These are phyloP conservation scores for Escarpia spicata DNA, from an alignment of 2,888 invertebrate species.

Conservation along the genomic window DNA sequence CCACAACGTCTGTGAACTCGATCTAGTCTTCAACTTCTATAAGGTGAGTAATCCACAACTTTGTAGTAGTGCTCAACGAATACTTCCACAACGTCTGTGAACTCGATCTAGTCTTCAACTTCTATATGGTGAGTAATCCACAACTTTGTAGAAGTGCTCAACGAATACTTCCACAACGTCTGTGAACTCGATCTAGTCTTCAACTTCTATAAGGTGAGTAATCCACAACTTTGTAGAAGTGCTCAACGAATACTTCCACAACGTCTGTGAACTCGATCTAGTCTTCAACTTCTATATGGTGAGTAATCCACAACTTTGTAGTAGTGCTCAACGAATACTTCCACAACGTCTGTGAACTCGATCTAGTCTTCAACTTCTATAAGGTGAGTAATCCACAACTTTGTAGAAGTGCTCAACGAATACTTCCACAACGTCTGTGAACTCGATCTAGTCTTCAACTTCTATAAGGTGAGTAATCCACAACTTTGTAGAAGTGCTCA, in stretches of 20 bases:
- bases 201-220: conserved; percentile 92
- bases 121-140: conserved; percentile 88
- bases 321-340: conserved; percentile 99
- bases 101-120: conserved; percentile 98
- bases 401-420: conserved; percentile 98
- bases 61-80: conserved; percentile 98
- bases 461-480: conserved; percentile 88
- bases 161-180: conserved; percentile 99
- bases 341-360: conserved; percentile 99
- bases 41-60: conserved; percentile 88
- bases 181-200: conserved; percentile 99
- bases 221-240: conserved; percentile 98
- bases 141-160: conserved; percentile 98
- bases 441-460: conserved; percentile 98
- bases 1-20: conserved; percentile 99
- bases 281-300: conserved; percentile 99
- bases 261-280: conserved; percentile 98
- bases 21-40: conserved; percentile 99
- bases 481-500: conserved; percentile 98
- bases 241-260: conserved; percentile 99
- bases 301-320: conserved; percentile 88
- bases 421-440: conserved; percentile 99
- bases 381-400: conserved; percentile 88
- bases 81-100: conserved; percentile 99
- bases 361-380: conserved; percentile 99